These are phyloP conservation scores for Pygmarrhopalites habei DNA, from an alignment of 1,140 invertebrate species.

Conservation along the genomic window DNA sequence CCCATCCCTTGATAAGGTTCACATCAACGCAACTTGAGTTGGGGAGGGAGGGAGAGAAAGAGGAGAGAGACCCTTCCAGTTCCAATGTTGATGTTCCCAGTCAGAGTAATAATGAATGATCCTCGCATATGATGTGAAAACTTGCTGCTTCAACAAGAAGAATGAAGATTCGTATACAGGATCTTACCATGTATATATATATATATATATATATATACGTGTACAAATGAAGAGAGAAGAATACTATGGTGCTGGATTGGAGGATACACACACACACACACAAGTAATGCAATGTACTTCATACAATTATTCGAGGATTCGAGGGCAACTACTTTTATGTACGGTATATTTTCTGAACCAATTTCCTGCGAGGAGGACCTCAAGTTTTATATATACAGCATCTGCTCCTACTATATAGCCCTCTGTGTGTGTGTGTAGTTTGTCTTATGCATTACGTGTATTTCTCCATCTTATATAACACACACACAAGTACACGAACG, in stretches of 20 bases:
- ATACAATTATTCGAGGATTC: background rate
- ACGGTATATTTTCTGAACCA: conserved; percentile 19
- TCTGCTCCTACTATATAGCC: background rate
- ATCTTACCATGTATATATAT: background rate
- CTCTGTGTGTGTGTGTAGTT: background rate
- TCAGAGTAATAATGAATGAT: background rate
- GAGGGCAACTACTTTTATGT: conserved; percentile 25
- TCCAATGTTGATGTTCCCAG: background rate
- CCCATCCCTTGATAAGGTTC: background rate
- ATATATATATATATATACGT: background rate
- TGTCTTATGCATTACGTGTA: background rate
- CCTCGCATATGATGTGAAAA: background rate
- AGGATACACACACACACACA: background rate
- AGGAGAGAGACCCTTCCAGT: background rate
- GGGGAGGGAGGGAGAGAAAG: background rate
- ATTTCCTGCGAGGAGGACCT: conserved; percentile 18
- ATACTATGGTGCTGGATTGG: background rate
- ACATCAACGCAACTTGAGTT: background rate
- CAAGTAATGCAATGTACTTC: background rate
- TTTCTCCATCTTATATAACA: background rate
- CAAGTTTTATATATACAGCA: background rate
- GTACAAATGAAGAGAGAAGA: background rate
- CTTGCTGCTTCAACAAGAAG: background rate
- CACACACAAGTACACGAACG: background rate
- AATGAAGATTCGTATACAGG: background rate